A percentile compares a stretch with the other conserved stretches of the same genome.
These are phyloP conservation scores for Stegana nigrithorax DNA, from an alignment of 2,888 invertebrate species.

Conservation along the genomic window DNA sequence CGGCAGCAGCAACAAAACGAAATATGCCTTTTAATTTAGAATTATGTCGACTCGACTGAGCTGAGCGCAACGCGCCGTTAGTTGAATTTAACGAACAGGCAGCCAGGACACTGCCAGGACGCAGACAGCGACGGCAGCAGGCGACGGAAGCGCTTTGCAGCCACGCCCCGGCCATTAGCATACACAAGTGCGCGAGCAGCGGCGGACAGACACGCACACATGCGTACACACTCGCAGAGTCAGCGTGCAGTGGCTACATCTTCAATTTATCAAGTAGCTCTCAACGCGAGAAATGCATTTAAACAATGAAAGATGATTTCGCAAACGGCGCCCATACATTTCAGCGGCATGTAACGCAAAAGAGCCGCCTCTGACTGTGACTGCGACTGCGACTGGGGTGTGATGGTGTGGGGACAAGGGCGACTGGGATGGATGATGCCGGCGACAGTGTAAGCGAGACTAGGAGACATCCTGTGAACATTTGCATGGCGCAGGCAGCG, in stretches of 20 bases:
- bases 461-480: conserved; percentile 9
- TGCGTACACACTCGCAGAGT: too few species aligned
- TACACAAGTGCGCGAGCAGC: too few species aligned
- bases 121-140: not conserved
- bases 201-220: too few species aligned
- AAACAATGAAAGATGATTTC: conserved; percentile 25
- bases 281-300: conserved; percentile 21
- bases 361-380: too few species aligned
- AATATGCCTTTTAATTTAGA: conserved; percentile 17
- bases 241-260: too few species aligned
- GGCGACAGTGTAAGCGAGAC: not conserved
- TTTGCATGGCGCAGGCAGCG: not conserved
- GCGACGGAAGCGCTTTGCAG: too few species aligned
- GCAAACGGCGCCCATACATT: not conserved
- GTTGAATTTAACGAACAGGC: not conserved
- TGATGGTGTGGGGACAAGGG: not conserved
- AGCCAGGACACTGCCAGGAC: not conserved
- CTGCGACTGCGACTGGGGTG: too few species aligned
- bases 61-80: not conserved
- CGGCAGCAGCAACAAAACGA: conserved; percentile 17
- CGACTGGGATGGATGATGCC: not conserved
- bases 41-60: conserved; percentile 10
- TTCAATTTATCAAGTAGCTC: conserved; percentile 14
- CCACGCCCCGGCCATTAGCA: conserved; percentile 12
- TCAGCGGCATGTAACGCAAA: not conserved